phyloP scores from a whole-genome alignment of 2,797 vertebrate genomes.

The Ctenopoma kingsleyae region DNA sequence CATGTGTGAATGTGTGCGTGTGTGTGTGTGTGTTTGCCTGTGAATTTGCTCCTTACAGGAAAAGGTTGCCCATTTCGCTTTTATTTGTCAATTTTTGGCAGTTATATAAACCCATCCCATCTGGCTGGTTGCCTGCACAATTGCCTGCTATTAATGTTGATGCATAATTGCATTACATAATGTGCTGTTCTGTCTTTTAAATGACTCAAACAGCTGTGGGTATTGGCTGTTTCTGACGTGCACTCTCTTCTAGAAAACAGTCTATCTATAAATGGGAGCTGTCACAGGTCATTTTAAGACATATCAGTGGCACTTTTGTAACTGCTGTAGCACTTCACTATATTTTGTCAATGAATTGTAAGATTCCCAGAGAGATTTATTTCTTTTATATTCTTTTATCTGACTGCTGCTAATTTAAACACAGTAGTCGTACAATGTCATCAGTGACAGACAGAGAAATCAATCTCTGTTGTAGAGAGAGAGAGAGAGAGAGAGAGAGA shows the following conservation, averaged over 20 bases:
- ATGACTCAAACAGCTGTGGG: slow-evolving; percentile 75
- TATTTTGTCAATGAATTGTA: slow-evolving; percentile 53
- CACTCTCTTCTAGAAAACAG: slow-evolving; percentile 47
- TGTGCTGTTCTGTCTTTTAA: slow-evolving; percentile 71
- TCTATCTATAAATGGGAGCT: slow-evolving; percentile 57
- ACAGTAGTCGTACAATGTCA: slow-evolving; percentile 75
- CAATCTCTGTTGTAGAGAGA: slow-evolving; percentile 58
- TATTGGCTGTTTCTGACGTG: slow-evolving; percentile 54
- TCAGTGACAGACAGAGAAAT: slow-evolving; percentile 77
- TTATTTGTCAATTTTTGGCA: slow-evolving; percentile 69
- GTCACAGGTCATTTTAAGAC: slow-evolving; percentile 60
- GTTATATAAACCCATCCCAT: slow-evolving; percentile 81
- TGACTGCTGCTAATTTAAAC: slow-evolving; percentile 68
- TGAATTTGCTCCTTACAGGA: slow-evolving; percentile 47
- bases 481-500: slow-evolving; percentile 17
- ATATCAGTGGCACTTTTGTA: slow-evolving; percentile 62
- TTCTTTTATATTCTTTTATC: slow-evolving; percentile 73
- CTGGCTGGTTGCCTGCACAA: slow-evolving; percentile 81
- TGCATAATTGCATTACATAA: slow-evolving; percentile 84
- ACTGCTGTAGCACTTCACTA: slow-evolving; percentile 46
- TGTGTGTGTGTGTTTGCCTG: slow-evolving; percentile 12
- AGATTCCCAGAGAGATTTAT: slow-evolving; percentile 61
- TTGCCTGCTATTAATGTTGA: slow-evolving; percentile 82
- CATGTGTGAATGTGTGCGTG: slow-evolving; percentile 3
- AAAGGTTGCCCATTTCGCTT: slow-evolving; percentile 52